Conservation (phyloP, 2,888 invertebrate genomes). For the Alsophila aescularia region DNA sequence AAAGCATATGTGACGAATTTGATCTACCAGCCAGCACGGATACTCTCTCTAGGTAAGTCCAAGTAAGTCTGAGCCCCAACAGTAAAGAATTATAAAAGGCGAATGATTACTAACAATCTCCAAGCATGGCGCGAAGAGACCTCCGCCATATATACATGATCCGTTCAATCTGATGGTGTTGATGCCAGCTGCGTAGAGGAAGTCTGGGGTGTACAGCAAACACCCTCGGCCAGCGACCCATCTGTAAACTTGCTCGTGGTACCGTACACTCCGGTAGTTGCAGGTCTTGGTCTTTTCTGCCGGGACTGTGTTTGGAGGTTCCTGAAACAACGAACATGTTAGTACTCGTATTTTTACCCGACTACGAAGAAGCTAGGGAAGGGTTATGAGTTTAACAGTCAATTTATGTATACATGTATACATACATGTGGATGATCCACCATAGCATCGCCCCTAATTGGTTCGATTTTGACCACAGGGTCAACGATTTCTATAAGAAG, state of each 20-base stretch:
- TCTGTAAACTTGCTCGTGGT: conserved; percentile 73
- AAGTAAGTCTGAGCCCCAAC: too few relatives aligned
- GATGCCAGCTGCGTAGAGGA: conserved; percentile 61
- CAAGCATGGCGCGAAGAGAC: conserved; percentile 69
- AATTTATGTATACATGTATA: too few relatives aligned
- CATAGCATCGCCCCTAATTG: too few relatives aligned
- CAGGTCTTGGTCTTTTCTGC: conserved; percentile 59
- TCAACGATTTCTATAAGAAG: too few relatives aligned
- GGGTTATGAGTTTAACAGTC: too few relatives aligned
- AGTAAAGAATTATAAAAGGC: background rate
- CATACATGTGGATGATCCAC: too few relatives aligned
- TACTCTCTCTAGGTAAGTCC: too few relatives aligned
- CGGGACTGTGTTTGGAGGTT: conserved; percentile 58
- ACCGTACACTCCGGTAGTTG: conserved; percentile 67
- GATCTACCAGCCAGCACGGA: too few relatives aligned
- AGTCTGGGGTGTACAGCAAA: conserved; percentile 69
- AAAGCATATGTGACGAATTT: too few relatives aligned
- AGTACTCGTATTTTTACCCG: too few relatives aligned
- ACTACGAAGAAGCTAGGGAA: too few relatives aligned
- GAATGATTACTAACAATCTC: conserved; percentile 64
- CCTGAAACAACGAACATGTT: conserved; percentile 48
- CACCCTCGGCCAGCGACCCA: conserved; percentile 79
- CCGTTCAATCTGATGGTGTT: conserved; percentile 65
- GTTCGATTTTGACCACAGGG: too few relatives aligned
- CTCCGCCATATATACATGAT: conserved; percentile 67